Base-by-base conservation (phyloP, 2,797 vertebrate genomes). In the Leptatherina wallacei region DNA sequence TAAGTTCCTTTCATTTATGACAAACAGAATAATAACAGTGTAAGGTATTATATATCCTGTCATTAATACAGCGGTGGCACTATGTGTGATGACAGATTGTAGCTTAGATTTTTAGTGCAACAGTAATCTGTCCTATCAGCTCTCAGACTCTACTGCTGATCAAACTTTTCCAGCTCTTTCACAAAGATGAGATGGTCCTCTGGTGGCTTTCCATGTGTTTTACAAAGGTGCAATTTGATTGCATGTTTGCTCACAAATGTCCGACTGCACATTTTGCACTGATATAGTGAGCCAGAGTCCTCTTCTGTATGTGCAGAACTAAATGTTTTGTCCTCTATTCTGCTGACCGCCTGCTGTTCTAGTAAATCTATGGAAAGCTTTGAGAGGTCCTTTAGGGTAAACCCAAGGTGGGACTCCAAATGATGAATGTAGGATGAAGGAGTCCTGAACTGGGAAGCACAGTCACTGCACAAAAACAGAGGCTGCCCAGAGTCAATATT, bases 141-240 rank as follows among this genome's bases (percentile, higher is more conserved):
- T 84, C 82, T 80, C 74, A 74, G 60, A 78, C 71, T 92, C 96
- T 95, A 98, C 81, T 95, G 95, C 91, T 97, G 97, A 86, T 98
- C 97, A 88, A 96, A 93, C 93, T 96, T 97, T 88, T 97, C 97
- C 91, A 98, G 90, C 94, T 98, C 96, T 73, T 95, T 97, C 92
- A 99, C 97, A 86, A 98, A 99, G 93, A 98, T 95, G 90, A 99
- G 95, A 92, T 99, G 98, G 95, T 98, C 97, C 93, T 99, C 98
- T 2, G 98, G 97, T 72, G 98, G 98, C 94, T 99, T 99, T 91
- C 97, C 97, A 14, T 99, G 98, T 69, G 98, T 97, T 96, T 99
- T 99, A 91, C 98, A 99, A 91, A 99, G 97, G 94, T 99, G 98
- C 95, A 99, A 96, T 95, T 99, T 99, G 90, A 99, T 96, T 85